Conservation (phyloP, 2,888 invertebrate species). For the Bhutanitis thaidina region DNA sequence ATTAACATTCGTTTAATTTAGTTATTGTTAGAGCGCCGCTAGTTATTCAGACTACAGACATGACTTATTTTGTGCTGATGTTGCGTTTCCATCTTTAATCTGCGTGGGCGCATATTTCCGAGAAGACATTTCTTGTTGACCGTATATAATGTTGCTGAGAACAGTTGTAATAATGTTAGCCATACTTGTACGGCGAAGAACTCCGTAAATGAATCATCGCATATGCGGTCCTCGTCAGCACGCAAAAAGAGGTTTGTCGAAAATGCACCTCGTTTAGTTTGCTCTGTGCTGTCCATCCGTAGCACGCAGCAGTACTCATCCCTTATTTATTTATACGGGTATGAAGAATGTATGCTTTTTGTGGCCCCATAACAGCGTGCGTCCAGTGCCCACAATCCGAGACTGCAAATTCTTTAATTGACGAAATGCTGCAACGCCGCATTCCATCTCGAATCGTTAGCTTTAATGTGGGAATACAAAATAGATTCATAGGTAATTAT, state of each 20-base stretch:
- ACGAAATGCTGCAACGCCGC: constrained; percentile 62
- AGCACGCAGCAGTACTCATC: constrained; percentile 63
- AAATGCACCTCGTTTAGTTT: constrained; percentile 69
- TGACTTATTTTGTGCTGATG: constrained; percentile 75
- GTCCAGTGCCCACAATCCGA: constrained; percentile 52
- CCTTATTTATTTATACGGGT: constrained; percentile 78
- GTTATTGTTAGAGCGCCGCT: constrained; percentile 33
- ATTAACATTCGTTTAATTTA: too few species aligned
- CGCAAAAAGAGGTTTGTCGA: constrained; percentile 77
- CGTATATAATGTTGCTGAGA: constrained; percentile 72
- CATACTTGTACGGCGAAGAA: constrained; percentile 70
- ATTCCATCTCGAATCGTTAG: constrained; percentile 62
- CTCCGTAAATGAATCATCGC: constrained; percentile 78
- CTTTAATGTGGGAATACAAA: constrained; percentile 60
- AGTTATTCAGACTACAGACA: constrained; percentile 63
- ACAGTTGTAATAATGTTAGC: constrained; percentile 76
- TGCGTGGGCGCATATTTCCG: constrained; percentile 77
- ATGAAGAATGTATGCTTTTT: constrained; percentile 73
- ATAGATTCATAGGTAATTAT: constrained; percentile 41
- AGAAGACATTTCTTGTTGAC: constrained; percentile 74
- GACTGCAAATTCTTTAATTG: constrained; percentile 71
- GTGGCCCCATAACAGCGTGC: constrained; percentile 60
- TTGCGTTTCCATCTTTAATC: constrained; percentile 75
- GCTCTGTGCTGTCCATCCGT: constrained; percentile 44
- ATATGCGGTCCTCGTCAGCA: constrained; percentile 72